Evolutionary conservation across 2,113 vertebrate genomes (phyloP), one percentile per base, ranked within the genome.

Genomic region (Polyodon spathula): DNA sequence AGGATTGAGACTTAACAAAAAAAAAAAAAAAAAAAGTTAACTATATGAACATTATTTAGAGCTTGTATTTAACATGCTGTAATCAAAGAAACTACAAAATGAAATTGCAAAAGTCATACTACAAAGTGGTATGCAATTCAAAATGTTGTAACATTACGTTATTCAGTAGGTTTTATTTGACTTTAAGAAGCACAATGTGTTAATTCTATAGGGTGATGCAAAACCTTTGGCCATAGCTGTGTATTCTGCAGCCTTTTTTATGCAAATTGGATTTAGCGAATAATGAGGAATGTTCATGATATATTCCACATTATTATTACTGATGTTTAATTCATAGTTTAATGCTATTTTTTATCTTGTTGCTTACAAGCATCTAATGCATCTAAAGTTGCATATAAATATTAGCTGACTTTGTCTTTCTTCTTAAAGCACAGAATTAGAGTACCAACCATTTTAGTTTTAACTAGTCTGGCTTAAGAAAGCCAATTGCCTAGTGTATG

Each of bases 401-500:
- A 60, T 37, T 3, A 17, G 37, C 10, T 41, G 44, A 38, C 27
- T 3, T 43, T 14, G 16, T 27, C 11, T 48, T 14, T 40, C 52
- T 27, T 14, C 40, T n/a, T 17, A 40, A 9, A 39, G 6, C 16
- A 27, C 53, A 6, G 5, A 37, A 40, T 37, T 40, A 42, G 12
- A 44, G 6, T 9, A 40, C 50, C 15, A 27, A 3, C 3, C 27
- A 27, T 27, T 27, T 27, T 27, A 27, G 27, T 56, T 10, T 50
- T 54, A 44, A 50, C 39, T 15, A 8, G 11, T 37, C 39, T 38
- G 52, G 62, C 50, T 15, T 12, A 44, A 15, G 15, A 15, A 51
- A 39, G 8, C 12, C 8, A 52, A 57, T 46, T 42, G 46, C 43
- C 59, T 55, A 64, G 40, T n/a, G 15, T 58, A 54, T 52, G 48